Evolutionary conservation across 2,797 vertebrate species (phyloP), one percentile per base, ranked within the genome.

Genomic region (Enteromius radiatus): DNA sequence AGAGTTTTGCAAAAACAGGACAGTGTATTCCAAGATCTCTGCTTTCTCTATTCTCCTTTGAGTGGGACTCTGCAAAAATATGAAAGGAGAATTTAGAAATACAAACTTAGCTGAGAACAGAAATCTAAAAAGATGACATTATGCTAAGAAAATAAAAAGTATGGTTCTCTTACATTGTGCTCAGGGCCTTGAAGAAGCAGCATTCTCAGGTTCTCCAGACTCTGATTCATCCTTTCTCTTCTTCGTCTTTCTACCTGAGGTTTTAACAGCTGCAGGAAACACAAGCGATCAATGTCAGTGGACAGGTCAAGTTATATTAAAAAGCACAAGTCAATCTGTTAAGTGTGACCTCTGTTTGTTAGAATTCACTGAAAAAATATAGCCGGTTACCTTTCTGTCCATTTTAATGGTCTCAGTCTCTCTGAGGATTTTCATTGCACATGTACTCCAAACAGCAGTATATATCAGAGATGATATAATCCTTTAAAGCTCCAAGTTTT

Each of bases 201-300:
- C 59, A 88, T 85, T 86, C 93, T 93, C 85, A 97, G 92, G 68
- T 91, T 91, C 73, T 96, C 95, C 89, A 97, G 91, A 86, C 96
- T 97, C 76, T 87, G 88, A 87, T 97, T 97, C 89, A 97, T 97
- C 70, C 96, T 92, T 83, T 97, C 95, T 56, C 96, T 90, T 3
- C 96, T 92, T 41, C 95, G 94, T 85, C 95, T 96, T 91, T 97
- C 96, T 84, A 96, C 92, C 73, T 96, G 93, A 80, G 96, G 96
- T 84, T 97, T 97, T 23, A 96, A 84, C 68, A 96, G 80, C 96
- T 96, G 86, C 5, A 23, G 54, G 33, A 38, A 65, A 78, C 65
- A 56, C 4, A 41, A 33, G n/a, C 33, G 23, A 59, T 12, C 4
- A 63, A 77, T 6, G 15, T 87, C 41, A 85, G 82, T 47, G 33